Evolutionary conservation across 1,140 invertebrate species (phyloP).

Genomic region (Notospermus geniculatus): DNA sequence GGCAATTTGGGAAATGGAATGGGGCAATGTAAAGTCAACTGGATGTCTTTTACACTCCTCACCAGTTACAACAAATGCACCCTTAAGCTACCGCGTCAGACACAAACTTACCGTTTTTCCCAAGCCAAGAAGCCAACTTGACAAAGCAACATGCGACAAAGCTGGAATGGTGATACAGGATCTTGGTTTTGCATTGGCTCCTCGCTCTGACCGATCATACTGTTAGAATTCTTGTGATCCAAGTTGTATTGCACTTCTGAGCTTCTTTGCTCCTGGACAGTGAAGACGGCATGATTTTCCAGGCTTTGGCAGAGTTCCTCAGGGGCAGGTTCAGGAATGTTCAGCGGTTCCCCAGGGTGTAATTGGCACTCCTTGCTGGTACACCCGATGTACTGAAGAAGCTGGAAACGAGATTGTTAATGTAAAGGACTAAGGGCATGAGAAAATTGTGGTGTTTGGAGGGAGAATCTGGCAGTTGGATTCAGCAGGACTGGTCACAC

Average conservation of each 20-base stretch:
- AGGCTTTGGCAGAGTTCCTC: conserved; percentile 45
- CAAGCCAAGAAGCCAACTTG: conserved; percentile 87
- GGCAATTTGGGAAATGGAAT: conserved; percentile 6
- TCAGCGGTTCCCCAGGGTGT: conserved; percentile 46
- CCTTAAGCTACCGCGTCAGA: no score
- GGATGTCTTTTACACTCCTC: not conserved
- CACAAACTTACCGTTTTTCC: conserved; percentile 72
- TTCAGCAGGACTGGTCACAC: no score
- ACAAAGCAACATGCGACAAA: conserved; percentile 82
- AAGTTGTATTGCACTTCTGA: conserved; percentile 36
- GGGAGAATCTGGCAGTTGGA: no score
- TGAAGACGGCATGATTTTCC: conserved; percentile 44
- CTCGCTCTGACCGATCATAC: conserved; percentile 54
- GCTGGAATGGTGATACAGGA: conserved; percentile 60
- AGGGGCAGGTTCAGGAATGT: conserved; percentile 45
- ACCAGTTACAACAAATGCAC: not conserved
- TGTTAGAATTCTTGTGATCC: conserved; percentile 42
- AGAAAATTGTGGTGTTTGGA: no score
- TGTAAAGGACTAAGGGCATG: no score
- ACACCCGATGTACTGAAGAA: conserved; percentile 85
- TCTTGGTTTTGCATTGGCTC: conserved; percentile 51
- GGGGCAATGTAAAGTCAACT: not conserved
- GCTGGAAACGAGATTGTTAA: conserved; percentile 57
- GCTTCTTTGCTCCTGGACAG: conserved; percentile 43
- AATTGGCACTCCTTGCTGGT: conserved; percentile 85